Evolutionary conservation across 1,140 invertebrate species (phyloP).

Genomic region (Pseudachorutes palmiensis): DNA sequence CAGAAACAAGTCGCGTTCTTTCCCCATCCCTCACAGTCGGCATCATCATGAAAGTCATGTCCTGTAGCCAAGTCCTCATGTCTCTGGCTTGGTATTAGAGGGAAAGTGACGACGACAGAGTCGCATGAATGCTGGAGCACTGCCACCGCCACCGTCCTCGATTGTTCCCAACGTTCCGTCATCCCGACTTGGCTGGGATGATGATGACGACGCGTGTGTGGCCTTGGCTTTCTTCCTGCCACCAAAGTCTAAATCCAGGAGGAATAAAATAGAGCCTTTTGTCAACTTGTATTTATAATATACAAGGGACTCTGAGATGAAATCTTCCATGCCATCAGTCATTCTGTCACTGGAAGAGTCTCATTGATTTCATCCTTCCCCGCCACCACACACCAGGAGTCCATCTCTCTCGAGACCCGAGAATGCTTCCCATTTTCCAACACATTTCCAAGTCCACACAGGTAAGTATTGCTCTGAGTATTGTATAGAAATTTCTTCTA

Average conservation of each 20-base stretch:
- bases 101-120: background rate
- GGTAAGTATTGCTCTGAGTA: background rate
- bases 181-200: background rate
- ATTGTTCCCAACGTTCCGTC: too few species aligned
- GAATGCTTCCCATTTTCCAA: background rate
- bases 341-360: background rate
- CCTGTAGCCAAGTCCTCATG: background rate
- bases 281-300: background rate
- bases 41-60: background rate
- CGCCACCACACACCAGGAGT: background rate
- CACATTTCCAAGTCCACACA: background rate
- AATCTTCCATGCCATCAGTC: background rate
- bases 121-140: background rate
- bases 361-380: background rate
- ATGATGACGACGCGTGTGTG: background rate
- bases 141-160: too few species aligned
- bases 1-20: background rate
- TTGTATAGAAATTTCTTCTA: background rate
- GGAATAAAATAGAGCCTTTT: background rate
- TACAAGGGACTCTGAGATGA: background rate
- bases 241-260: background rate
- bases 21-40: background rate
- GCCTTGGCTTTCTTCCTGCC: background rate
- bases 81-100: background rate
- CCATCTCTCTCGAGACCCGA: background rate